phyloP scores from a whole-genome alignment of 2,797 vertebrate species.

The Onychomys arenicola region DNA sequence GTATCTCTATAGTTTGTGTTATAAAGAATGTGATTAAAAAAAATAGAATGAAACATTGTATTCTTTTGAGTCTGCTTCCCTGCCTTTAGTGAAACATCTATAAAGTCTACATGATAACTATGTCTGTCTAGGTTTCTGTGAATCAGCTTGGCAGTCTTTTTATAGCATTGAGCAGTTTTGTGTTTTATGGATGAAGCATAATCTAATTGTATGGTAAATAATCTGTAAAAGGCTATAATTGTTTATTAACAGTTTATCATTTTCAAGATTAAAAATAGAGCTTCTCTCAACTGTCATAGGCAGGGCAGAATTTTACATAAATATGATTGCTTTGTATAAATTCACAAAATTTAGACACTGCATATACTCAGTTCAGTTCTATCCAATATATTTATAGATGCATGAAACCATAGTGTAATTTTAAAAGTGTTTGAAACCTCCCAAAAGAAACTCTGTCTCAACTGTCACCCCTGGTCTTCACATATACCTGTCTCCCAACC shows the following conservation, averaged over 20 bases:
- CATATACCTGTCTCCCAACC: accelerated
- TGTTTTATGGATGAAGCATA: background rate
- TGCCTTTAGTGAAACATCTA: background rate
- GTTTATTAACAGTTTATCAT: background rate
- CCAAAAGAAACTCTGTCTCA: background rate
- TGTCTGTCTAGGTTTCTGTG: background rate
- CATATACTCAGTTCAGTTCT: background rate
- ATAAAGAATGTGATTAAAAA: background rate
- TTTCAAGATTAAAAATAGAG: background rate
- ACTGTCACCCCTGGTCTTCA: background rate
- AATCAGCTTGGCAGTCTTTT: background rate
- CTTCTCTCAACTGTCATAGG: too few species aligned
- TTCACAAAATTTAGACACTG: background rate
- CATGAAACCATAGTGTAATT: background rate
- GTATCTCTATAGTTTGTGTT: background rate
- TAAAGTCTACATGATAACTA: background rate
- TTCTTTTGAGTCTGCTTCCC: background rate
- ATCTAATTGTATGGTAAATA: background rate
- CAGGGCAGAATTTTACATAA: background rate
- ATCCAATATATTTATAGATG: background rate
- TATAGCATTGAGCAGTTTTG: background rate
- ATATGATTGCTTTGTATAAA: background rate
- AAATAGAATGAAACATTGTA: background rate
- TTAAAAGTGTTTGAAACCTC: background rate
- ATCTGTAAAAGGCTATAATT: background rate